Conservation (phyloP, 2,797 vertebrate genomes). For the Cheracebus regulus region DNA sequence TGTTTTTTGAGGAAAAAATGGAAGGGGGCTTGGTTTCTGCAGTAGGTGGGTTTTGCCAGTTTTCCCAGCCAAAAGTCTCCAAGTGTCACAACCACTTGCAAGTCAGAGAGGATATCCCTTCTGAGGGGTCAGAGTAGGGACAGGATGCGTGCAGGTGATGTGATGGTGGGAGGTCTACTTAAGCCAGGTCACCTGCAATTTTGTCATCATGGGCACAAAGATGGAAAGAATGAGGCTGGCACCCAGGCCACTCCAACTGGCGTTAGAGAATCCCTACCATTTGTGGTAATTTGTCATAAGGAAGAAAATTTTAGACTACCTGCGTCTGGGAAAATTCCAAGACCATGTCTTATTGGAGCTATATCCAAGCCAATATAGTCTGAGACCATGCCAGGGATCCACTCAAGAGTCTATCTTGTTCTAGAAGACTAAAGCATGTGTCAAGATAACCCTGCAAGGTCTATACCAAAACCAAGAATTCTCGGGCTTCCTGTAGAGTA, state of each 20-base stretch:
- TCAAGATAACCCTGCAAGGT: neutral
- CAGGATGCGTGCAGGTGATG: neutral
- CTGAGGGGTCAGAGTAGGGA: neutral
- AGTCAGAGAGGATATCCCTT: neutral
- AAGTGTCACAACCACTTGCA: too few relatives aligned
- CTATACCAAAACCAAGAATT: neutral
- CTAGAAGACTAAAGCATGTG: neutral
- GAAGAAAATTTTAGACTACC: neutral
- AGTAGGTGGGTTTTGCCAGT: too few relatives aligned
- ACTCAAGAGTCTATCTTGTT: neutral
- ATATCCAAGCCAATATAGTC: neutral
- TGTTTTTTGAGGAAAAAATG: neutral
- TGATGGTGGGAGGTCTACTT: neutral
- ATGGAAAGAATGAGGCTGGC: neutral
- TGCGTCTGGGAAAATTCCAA: neutral
- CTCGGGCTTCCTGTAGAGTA: neutral
- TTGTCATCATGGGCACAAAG: accelerated
- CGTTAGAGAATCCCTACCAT: neutral
- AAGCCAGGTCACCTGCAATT: neutral
- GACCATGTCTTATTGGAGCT: neutral
- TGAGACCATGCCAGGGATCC: neutral
- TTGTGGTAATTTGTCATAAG: neutral
- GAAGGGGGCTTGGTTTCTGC: neutral
- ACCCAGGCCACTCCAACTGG: neutral
- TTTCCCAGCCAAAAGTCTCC: neutral